Evolutionary conservation across 1,140 invertebrate species (phyloP).

Genomic region (Philopotamus ludificatus): DNA sequence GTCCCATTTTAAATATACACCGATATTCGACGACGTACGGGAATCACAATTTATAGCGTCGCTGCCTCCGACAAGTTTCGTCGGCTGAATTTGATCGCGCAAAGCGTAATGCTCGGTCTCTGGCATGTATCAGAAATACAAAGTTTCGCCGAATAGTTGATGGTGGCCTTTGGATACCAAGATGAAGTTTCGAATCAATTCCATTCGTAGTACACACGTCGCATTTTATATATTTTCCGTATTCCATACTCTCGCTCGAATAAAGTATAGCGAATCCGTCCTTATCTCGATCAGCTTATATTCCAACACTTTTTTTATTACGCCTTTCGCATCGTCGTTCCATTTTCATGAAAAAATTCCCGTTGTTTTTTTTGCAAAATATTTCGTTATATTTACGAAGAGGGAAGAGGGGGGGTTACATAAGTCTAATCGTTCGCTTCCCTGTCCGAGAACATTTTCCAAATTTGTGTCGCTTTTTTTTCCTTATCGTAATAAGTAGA

Average conservation of each 20-base stretch:
- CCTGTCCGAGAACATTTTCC: slow-evolving; percentile 1
- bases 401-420: neutral
- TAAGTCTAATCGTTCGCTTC: slow-evolving; percentile 10
- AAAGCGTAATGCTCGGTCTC: too few relatives aligned
- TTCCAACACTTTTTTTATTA: slow-evolving; percentile 33
- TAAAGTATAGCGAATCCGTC: slow-evolving; percentile 28
- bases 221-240: too few relatives aligned
- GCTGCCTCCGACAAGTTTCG: too few relatives aligned
- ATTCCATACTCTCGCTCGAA: too few relatives aligned
- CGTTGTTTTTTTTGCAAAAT: slow-evolving; percentile 21
- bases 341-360: slow-evolving; percentile 9
- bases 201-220: too few relatives aligned
- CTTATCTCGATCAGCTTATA: slow-evolving; percentile 35
- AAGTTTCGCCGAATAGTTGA: too few relatives aligned
- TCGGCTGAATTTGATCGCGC: too few relatives aligned
- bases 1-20: too few relatives aligned
- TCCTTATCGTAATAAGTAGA: slow-evolving; percentile 9
- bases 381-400: slow-evolving; percentile 4
- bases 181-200: too few relatives aligned
- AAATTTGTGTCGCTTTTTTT: slow-evolving; percentile 21
- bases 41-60: too few relatives aligned
- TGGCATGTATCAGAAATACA: too few relatives aligned
- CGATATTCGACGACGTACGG: too few relatives aligned
- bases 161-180: slow-evolving; percentile 31
- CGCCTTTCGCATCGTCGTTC: slow-evolving; percentile 24